Base-by-base conservation (phyloP, 2,797 vertebrate species). In the Esox masquinongy region DNA sequence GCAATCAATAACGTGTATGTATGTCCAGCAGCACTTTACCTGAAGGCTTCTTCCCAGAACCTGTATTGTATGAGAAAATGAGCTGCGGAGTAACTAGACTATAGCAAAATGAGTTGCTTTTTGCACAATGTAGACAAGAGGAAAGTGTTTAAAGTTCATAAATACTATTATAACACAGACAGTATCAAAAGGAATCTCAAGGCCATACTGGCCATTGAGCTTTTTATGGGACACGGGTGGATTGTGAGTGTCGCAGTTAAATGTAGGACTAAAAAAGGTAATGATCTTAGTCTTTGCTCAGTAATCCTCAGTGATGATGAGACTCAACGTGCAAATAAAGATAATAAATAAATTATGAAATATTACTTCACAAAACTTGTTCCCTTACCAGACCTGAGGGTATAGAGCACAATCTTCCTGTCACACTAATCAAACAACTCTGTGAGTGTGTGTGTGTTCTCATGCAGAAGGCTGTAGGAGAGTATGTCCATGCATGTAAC, bases 1-100 rank as follows among this genome's bases (percentile, higher is more conserved):
- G 63, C 77, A 75, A 92, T 92, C 92, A 77, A 91, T 90, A 88
- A 59, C 8, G 84, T 80, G 78, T 79, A 59, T 8, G 78, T 86
- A 79, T 68, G 78, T 68, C 84, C 83, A 51, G 59, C 76, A 79
- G 86, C 84, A 75, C 80, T 88, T 88, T 83, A 81, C 78, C 74
- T 53, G 53, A 74, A 78, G 61, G 75, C 43, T 75, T 3, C 68
- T 78, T 83, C 78, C 53, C 47, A 80, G 68, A 83, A 75, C 81
- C 74, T 24, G 22, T 73, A 72, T 87, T 85, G 14, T 31, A 71
- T 26, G 17, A 68, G 71, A 76, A 73, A 51, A 7, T 4, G 73
- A 80, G 74, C 61, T 59, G 26, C 73, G 56, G 51, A 22, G 43
- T 47, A 12, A 14, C 43, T 47, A 47, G 43, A 47, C 12, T 11